Evolutionary conservation across 2,888 invertebrate species (phyloP).

Genomic region (Pelosia muscerda): DNA sequence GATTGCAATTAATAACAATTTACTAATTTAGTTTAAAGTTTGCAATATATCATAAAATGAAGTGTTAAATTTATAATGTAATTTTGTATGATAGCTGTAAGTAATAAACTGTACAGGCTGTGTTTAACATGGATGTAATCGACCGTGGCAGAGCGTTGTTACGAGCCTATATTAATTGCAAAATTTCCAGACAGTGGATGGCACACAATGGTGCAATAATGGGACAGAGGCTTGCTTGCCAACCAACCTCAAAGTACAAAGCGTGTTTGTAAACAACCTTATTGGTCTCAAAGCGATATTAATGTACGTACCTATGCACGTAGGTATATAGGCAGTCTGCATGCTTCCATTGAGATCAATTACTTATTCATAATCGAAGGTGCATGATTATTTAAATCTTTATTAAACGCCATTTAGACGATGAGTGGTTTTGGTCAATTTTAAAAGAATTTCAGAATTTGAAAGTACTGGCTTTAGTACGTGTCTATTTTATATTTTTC

Average conservation of each 20-base stretch:
- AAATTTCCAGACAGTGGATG: constrained; percentile 64
- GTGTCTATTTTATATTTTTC: background rate
- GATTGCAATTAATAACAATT: background rate
- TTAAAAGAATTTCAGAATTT: background rate
- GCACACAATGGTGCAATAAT: constrained; percentile 69
- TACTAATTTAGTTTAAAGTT: background rate
- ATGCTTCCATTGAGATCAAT: constrained; percentile 41
- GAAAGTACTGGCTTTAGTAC: background rate
- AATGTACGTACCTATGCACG: constrained; percentile 50
- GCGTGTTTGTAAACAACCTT: constrained; percentile 74
- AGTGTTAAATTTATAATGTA: background rate
- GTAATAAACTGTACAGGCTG: constrained; percentile 8
- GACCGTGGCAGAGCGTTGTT: constrained; percentile 33
- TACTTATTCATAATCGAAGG: constrained; percentile 34
- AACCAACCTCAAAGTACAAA: constrained; percentile 72
- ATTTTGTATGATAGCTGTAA: background rate
- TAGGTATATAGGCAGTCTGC: constrained; percentile 14
- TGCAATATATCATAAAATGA: background rate
- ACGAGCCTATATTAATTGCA: constrained; percentile 63
- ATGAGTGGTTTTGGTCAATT: constrained; percentile 8
- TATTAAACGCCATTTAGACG: constrained; percentile 31
- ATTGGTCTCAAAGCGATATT: constrained; percentile 74
- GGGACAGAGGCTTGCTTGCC: constrained; percentile 65
- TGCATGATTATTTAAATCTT: constrained; percentile 41
- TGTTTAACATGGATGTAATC: constrained; percentile 41